Evolutionary conservation across 2,888 invertebrate species (phyloP), one percentile per base, ranked within the genome.

Genomic region (Andrena haemorrhoa): DNA sequence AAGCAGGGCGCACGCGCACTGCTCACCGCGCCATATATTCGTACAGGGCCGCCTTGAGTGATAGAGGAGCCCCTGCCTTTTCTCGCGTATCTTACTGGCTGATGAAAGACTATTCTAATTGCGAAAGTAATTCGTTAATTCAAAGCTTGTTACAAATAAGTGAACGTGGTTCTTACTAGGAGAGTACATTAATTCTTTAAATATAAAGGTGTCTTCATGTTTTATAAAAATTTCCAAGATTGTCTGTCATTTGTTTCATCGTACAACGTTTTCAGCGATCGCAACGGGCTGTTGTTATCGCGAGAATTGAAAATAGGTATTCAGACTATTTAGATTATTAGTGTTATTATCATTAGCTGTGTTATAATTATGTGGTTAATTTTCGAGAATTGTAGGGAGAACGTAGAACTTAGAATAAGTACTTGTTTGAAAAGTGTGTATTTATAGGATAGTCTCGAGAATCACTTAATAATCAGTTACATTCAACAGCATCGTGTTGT

Each of bases 1-100:
- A 35, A n/a, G 41, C 5, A 51, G 2, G 7, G 68, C 82, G 82
- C 82, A 58, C 69, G 82, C 80, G 82, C 68, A 16, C 16, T 66
- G 29, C 33, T 26, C 26, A 60, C 12, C 33, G 66, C 66, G 64
- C 56, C 10, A 51, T n/a, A 12, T 4, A n/a, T 1, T 8, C 23
- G 8, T 7, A 6, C 76, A 82, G 47, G 20, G 12, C 33, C 72
- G 82, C 72, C 51, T 8, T 8, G n/a, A 49, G 26, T 1, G 0
- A 2, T 5, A 12, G 3, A 2, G 12, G 33, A 47, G 16, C 68
- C 72, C 31, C 3, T 0, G 7, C 2, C 58, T 8, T 60, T 16
- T 0, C 10, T 2, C 2, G 26, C 16, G 49, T 12, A 29, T 20
- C n/a, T 26, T n/a, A 23, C n/a, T 16, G 16, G 41, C 41, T 41